Base-by-base conservation (phyloP, 2,888 invertebrate genomes). In the Cynaeus angustus region DNA sequence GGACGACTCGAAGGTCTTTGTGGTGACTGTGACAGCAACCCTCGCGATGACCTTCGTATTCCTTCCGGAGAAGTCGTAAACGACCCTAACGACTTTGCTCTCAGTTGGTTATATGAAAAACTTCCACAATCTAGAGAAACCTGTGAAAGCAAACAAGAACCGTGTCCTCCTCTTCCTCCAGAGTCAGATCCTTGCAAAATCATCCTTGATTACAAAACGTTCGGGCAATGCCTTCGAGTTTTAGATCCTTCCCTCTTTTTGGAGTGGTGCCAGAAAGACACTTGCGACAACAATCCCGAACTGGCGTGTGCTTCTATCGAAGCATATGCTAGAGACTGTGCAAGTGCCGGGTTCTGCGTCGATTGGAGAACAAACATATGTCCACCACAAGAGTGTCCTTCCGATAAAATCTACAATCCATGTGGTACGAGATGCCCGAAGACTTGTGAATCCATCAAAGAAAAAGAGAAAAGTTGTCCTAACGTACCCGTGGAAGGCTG, bases 1-100 rank as follows among this genome's bases (percentile, higher is more conserved):
- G 90, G 90, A 70, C 89, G 88, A 72, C 89, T 93, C 62, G 93
- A 94, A 82, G 95, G 95, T 0, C 86, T 96, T 0, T 96, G 95
- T 82, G 95, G 95, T 56, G 89, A 91, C 74, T 93, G 92, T 81
- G 89, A 91, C 53, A 89, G 89, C 0, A 86, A 89, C 77, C 84
- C 86, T 2, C 85, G 87, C 0, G 86, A 89, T 48, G 90, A 90
- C 79, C 84, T 91, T n/a, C 79, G 86, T 70, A 86, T 86, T 52
- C 86, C 87, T 70, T 83, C 87, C 38, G 89, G 89, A 0, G 84
- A 86, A 3, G 72, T 86, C 68, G 86, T 91, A 55, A 86, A 89
- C 13, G 85, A 90, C 78, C 83, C 82, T 0, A 79, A 86, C 14
- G 86, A 88, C 13, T 88, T 89, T 74, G 90, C 82, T 74, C 87